phyloP scores from a whole-genome alignment of 53 echinoderm and acorn worm species.

The Hippasteria phrygiana region DNA sequence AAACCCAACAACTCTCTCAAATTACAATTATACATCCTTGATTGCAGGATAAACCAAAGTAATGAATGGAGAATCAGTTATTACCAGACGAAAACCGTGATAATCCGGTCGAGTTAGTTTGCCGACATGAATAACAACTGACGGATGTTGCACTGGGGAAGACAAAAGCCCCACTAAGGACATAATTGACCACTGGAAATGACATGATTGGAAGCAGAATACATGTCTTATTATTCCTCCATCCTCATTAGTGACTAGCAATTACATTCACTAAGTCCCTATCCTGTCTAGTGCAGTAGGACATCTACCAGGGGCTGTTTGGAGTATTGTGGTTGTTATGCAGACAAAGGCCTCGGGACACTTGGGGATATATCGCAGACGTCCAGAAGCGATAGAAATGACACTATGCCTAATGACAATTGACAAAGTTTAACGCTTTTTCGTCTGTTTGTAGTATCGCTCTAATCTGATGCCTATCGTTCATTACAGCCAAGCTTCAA shows the following conservation, averaged over 20 bases:
- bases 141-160: not conserved
- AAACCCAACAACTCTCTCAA: not conserved
- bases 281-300: not conserved
- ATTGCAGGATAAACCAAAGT: not conserved
- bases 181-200: conserved; percentile 11
- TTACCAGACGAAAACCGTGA: not conserved
- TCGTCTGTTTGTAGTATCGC: too few species aligned
- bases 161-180: not conserved
- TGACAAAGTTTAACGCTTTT: too few species aligned
- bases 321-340: too few species aligned
- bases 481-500: too few species aligned
- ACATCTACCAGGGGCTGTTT: too few species aligned
- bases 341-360: too few species aligned
- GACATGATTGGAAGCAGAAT: not conserved
- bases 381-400: too few species aligned
- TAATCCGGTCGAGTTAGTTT: not conserved
- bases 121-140: not conserved
- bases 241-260: not conserved
- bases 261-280: not conserved
- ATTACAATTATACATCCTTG: not conserved
- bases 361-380: too few species aligned
- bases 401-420: too few species aligned
- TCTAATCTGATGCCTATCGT: too few species aligned
- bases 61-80: not conserved
- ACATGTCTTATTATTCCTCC: not conserved